Evolutionary conservation across 2,888 invertebrate genomes (phyloP).

Genomic region (Tenthredo distinguenda): DNA sequence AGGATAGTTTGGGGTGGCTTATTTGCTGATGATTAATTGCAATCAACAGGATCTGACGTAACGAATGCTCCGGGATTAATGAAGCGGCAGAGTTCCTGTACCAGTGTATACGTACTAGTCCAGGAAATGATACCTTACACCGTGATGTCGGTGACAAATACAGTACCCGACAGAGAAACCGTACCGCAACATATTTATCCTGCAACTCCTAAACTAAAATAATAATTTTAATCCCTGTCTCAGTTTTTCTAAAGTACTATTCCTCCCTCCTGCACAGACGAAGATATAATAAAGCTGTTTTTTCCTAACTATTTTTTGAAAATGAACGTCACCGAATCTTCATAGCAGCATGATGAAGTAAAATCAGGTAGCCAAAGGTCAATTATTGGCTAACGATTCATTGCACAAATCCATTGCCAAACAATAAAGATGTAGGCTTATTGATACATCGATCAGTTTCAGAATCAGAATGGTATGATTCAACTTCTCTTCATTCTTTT

Average conservation of each 20-base stretch:
- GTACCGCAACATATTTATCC: constrained; percentile 20
- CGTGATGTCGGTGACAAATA: constrained; percentile 53
- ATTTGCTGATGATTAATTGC: constrained; percentile 54
- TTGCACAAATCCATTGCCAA: background rate
- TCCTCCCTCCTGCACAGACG: background rate
- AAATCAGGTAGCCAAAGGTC: background rate
- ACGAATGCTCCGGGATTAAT: constrained; percentile 54
- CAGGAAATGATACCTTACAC: constrained; percentile 56
- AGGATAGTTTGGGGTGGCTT: constrained; percentile 40
- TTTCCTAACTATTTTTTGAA: background rate
- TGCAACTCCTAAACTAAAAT: constrained; percentile 20
- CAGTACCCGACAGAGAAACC: background rate
- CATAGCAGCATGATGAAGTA: background rate
- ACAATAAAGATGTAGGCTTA: background rate
- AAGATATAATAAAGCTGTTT: background rate
- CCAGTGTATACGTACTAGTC: background rate
- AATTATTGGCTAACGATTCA: background rate
- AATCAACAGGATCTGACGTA: constrained; percentile 55
- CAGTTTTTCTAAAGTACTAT: background rate
- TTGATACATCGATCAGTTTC: constrained; percentile 26
- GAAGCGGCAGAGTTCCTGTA: constrained; percentile 22
- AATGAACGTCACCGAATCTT: background rate
- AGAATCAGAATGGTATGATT: background rate
- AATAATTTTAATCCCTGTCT: constrained; percentile 24
- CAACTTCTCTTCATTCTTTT: background rate